Percentiles rank a stretch among this genome's conserved stretches.
These are phyloP conservation scores for Sporophila hypoxantha DNA, from an alignment of 2,113 vertebrate species.

Conservation along the genomic window DNA sequence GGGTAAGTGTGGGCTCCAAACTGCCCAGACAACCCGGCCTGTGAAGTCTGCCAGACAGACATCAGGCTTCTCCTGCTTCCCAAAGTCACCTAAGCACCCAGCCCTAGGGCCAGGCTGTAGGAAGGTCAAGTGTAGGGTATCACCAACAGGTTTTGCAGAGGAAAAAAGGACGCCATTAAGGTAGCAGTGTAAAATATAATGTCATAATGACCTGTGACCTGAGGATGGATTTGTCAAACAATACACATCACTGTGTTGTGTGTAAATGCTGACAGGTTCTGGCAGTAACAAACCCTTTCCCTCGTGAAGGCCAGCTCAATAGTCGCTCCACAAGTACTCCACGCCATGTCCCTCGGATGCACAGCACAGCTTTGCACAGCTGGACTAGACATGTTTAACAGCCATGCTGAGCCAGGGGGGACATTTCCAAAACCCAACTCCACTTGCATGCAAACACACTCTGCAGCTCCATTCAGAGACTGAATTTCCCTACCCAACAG, in stretches of 20 bases:
- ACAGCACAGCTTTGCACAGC: neutral
- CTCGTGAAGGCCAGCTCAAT: neutral
- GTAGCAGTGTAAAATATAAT: neutral
- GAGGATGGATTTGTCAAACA: neutral
- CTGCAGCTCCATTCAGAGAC: neutral
- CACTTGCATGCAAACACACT: neutral
- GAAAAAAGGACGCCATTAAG: neutral
- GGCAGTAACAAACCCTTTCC: neutral
- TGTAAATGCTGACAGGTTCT: neutral
- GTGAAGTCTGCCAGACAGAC: neutral
- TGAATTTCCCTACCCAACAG: neutral
- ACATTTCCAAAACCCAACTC: neutral
- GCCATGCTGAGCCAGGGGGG: accelerated
- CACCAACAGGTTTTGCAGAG: neutral
- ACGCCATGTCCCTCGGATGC: accelerated
- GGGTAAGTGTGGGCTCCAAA: neutral
- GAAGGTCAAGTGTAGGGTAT: neutral
- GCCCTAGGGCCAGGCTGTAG: neutral
- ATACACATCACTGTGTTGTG: too few relatives aligned
- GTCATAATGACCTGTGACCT: neutral
- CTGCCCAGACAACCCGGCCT: neutral
- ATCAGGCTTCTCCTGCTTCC: neutral
- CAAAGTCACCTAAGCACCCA: neutral
- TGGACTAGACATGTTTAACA: neutral
- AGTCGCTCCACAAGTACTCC: neutral